Evolutionary conservation across 2,888 invertebrate genomes (phyloP).

Genomic region (Pardosa pseudoannulata): DNA sequence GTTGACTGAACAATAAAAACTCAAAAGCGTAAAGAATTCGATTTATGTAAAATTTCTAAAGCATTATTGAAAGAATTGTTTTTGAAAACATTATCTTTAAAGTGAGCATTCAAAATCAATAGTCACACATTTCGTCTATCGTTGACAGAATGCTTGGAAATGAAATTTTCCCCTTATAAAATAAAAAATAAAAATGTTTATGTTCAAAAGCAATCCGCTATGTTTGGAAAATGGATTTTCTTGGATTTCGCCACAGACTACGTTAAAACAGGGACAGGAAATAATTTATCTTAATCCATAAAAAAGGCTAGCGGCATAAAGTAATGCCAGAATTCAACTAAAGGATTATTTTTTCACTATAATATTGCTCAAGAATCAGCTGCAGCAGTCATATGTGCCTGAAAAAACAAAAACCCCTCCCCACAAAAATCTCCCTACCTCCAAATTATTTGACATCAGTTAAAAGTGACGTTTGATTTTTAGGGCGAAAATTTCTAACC

Average conservation of each 20-base stretch:
- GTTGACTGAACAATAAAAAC: too few species aligned
- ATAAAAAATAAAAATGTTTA: neutral
- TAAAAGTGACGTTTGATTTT: constrained; percentile 13
- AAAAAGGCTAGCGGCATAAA: constrained; percentile 31
- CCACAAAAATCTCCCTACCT: neutral
- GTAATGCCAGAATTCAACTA: constrained; percentile 46
- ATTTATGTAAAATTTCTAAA: too few species aligned
- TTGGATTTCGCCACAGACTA: neutral
- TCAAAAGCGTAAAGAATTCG: too few species aligned
- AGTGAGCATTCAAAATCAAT: neutral
- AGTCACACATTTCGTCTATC: neutral
- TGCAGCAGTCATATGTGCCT: constrained; percentile 1
- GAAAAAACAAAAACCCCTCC: constrained; percentile 21
- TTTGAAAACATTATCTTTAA: neutral
- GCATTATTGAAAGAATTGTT: neutral
- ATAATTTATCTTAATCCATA: constrained; percentile 54
- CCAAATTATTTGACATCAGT: neutral
- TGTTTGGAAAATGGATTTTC: constrained; percentile 37
- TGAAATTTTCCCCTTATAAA: neutral
- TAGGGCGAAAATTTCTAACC: neutral
- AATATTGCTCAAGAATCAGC: neutral
- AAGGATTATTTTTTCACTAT: constrained; percentile 26
- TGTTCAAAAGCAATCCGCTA: neutral
- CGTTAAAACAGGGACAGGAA: constrained; percentile 26
- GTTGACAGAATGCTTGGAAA: neutral